phyloP scores from a whole-genome alignment of 1,140 invertebrate species.

The Papilio machaon region DNA sequence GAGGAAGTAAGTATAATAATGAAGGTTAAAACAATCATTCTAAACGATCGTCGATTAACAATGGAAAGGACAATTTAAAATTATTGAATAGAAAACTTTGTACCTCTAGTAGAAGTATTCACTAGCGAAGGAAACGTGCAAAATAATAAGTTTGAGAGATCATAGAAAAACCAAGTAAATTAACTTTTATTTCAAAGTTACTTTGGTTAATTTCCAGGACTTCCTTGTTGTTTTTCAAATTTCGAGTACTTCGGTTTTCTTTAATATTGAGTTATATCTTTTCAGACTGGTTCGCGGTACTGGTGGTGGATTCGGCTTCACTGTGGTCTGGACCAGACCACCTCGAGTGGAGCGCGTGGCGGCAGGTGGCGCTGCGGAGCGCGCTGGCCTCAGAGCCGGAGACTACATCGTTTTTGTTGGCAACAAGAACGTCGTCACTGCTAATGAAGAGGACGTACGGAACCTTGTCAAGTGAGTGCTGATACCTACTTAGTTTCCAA shows the following conservation, averaged over 20 bases:
- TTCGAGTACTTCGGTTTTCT: not conserved
- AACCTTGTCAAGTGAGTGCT: slow-evolving; percentile 88
- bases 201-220: not conserved
- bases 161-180: no score
- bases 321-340: slow-evolving; percentile 95
- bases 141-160: no score
- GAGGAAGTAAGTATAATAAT: slow-evolving; percentile 80
- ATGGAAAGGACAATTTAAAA: not conserved
- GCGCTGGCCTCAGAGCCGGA: slow-evolving; percentile 89
- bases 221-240: not conserved
- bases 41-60: not conserved
- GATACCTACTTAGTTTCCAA: not conserved
- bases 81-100: no score
- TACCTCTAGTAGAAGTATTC: no score
- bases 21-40: not conserved
- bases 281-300: slow-evolving; percentile 81
- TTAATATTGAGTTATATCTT: slow-evolving; percentile 30
- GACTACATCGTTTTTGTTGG: slow-evolving; percentile 95
- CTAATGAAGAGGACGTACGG: slow-evolving; percentile 90
- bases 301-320: slow-evolving; percentile 90
- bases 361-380: slow-evolving; percentile 89
- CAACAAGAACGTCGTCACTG: slow-evolving; percentile 91
- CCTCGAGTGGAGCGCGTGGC: slow-evolving; percentile 94
- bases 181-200: not conserved
- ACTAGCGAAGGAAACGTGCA: no score